Percentiles rank a stretch among this genome's conserved stretches.
phyloP scores from a whole-genome alignment of 1,140 invertebrate species.

The Drosophila sturtevanti region DNA sequence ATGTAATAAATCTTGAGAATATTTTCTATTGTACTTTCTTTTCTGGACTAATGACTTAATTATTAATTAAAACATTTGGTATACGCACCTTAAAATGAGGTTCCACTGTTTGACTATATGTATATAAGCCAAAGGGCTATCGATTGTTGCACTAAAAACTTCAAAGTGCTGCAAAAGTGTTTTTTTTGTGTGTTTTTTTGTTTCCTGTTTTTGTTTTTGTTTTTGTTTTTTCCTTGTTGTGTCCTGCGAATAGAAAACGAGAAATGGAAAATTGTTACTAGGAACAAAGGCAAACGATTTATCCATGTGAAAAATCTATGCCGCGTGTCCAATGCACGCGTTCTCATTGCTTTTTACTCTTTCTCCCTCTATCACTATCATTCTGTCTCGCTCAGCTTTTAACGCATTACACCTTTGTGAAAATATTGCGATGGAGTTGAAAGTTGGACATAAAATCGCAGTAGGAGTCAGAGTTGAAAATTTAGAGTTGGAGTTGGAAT shows the following conservation, averaged over 20 bases:
- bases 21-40: too few relatives aligned
- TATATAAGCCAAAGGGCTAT: constrained; percentile 10
- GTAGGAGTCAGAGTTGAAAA: neutral
- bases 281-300: constrained; percentile 55
- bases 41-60: too few relatives aligned
- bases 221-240: neutral
- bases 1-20: too few relatives aligned
- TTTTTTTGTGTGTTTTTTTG: constrained; percentile 8
- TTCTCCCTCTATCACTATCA: neutral
- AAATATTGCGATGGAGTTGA: neutral
- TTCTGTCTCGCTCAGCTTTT: constrained; percentile 35
- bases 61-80: too few relatives aligned
- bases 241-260: constrained; percentile 38
- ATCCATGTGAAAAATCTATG: constrained; percentile 80
- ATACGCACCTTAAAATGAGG: too few relatives aligned
- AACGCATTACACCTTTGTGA: constrained; percentile 69
- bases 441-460: constrained; percentile 1
- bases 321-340: constrained; percentile 65
- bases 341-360: constrained; percentile 29
- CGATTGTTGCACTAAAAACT: constrained; percentile 31
- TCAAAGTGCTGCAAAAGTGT: constrained; percentile 55
- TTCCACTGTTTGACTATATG: constrained; percentile 11
- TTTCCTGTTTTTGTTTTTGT: too few relatives aligned
- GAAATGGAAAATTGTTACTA: constrained; percentile 42
- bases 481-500: constrained; percentile 11